These are phyloP conservation scores for Xanthorhoe spadicearia DNA, from an alignment of 2,888 invertebrate species.

Conservation along the genomic window DNA sequence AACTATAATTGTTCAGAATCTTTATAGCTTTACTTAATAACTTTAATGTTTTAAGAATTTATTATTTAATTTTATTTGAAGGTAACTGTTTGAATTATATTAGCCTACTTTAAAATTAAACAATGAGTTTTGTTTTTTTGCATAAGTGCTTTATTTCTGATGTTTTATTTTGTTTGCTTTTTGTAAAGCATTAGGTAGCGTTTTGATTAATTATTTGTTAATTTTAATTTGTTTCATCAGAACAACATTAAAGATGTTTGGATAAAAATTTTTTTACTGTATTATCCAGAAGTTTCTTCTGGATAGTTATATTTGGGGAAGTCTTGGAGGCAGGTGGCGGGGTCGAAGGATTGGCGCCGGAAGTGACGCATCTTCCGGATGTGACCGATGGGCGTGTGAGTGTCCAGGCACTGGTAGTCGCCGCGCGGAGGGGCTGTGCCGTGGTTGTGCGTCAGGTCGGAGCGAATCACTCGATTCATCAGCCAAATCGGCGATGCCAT, in stretches of 20 bases:
- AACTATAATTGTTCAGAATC: too few relatives aligned
- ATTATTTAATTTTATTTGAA: not conserved
- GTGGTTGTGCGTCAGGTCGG: constrained; percentile 76
- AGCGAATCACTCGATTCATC: constrained; percentile 75
- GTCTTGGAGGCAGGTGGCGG: constrained; percentile 68
- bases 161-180: constrained; percentile 40
- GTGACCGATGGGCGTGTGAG: constrained; percentile 77
- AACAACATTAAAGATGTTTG: constrained; percentile 50
- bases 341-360: constrained; percentile 74
- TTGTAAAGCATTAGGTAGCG: constrained; percentile 39
- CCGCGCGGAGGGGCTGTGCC: constrained; percentile 76
- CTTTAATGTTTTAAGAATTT: constrained; percentile 12
- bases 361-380: constrained; percentile 70
- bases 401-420: constrained; percentile 75
- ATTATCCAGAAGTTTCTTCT: constrained; percentile 40
- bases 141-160: constrained; percentile 6
- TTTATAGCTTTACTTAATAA: not conserved
- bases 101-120: constrained; percentile 10
- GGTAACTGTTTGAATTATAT: not conserved
- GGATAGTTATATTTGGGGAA: constrained; percentile 59
- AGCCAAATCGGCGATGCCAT: constrained; percentile 72
- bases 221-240: constrained; percentile 29
- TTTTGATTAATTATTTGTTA: constrained; percentile 41
- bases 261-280: constrained; percentile 48
- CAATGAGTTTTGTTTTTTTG: constrained; percentile 3